Evolutionary conservation across 2,113 vertebrate species (phyloP).

Genomic region (Lasiurus cinereus): DNA sequence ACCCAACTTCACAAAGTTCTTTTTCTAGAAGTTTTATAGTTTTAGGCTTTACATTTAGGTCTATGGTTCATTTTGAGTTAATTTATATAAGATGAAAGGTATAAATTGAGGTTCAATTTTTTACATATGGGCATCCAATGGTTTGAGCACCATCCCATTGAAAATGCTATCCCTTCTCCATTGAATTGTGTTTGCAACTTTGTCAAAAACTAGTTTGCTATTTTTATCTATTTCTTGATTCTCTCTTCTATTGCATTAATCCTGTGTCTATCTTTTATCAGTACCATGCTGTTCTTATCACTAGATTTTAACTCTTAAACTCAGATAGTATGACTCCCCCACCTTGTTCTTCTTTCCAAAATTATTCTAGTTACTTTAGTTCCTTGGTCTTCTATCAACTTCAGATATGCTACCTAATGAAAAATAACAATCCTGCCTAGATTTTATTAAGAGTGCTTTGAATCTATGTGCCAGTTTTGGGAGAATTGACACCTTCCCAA

Average conservation of each 20-base stretch:
- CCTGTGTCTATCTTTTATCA: not conserved
- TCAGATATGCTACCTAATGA: not conserved
- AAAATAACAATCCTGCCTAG: not conserved
- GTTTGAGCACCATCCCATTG: not conserved
- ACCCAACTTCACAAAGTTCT: not conserved
- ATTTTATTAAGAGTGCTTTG: not conserved
- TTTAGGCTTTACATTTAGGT: constrained; percentile 42
- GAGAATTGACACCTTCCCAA: not conserved
- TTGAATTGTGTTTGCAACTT: constrained; percentile 6
- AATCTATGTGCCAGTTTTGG: not conserved
- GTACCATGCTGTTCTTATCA: not conserved
- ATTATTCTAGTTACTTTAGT: not conserved
- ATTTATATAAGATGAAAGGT: not conserved
- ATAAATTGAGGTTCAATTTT: not conserved
- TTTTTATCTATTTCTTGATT: constrained; percentile 6
- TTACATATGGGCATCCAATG: not conserved
- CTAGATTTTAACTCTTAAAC: constrained; percentile 24
- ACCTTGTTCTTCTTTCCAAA: constrained; percentile 25
- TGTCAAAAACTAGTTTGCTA: not conserved
- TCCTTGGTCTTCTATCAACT: constrained; percentile 29
- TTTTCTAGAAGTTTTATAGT: not conserved
- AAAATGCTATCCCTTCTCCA: not conserved
- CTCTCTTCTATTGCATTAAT: constrained; percentile 1
- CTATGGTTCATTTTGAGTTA: not conserved
- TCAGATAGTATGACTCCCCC: not conserved